Base-by-base conservation (phyloP, 2,113 vertebrate species). In the Neodontobutis hainanensis region DNA sequence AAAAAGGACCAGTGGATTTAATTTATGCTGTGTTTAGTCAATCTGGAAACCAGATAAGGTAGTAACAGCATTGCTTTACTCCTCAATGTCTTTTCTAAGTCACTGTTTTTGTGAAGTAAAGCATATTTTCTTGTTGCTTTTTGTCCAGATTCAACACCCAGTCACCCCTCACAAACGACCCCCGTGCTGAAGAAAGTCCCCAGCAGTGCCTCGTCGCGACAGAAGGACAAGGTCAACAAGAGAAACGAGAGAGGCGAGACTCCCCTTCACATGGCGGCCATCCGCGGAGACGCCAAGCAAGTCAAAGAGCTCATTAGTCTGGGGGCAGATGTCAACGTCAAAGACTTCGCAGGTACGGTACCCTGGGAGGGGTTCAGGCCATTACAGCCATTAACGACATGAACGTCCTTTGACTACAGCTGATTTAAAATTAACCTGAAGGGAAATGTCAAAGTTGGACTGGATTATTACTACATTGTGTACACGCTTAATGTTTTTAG, bases 141-240 rank as follows among this genome's bases (percentile, higher is more conserved):
- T 53, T n/a, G 12, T 60, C 11, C 72, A 99, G 96, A 99, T 92
- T 94, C 96, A 32, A 95, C 93, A 15, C 93, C 97, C 68, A 97
- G 93, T 87, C 96, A 98, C 88, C 93, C 96, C 44, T 94, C 96
- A 42, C 97, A 98, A 83, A 91, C 95, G 55, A 87, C 95, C 40
- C 91, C 95, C 15, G 78, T 95, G 56, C 97, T 95, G 78, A 99
- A 99, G 92, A 98, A 96, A 92, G 94, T 95, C 49, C 84, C 96
- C 34, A 96, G 86, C 81, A 95, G 95, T 68, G 91, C 95, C 45
- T 93, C 96, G 50, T 95, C 97, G 65, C 92, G 96, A 61, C 96
- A 97, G 80, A 98, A 98, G 87, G 97, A 99, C 91, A 99, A 99
- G 91, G 96, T 99, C 80, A 99, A 99, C 91, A 99, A 99, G 89